Evolutionary conservation across 1,140 invertebrate genomes (phyloP), one percentile per base, ranked within the genome.

Genomic region (Caenorhabditis tropicalis): DNA sequence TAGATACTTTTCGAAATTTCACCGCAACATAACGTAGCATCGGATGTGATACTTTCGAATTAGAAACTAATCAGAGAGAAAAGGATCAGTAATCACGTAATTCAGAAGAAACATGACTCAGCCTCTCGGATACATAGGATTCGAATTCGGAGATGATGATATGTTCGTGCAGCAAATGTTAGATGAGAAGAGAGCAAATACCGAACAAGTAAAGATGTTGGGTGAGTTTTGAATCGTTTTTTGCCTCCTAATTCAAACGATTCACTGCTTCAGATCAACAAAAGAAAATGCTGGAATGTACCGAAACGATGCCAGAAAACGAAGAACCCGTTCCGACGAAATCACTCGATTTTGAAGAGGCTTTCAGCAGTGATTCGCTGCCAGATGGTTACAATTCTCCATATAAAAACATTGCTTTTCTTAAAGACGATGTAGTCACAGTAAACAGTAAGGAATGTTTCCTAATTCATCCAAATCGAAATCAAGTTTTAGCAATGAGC

Each of bases 61-160:
- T n/a, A n/a, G n/a, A n/a, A n/a, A n/a, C n/a, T n/a, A 43, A 6
- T 5, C 39, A 43, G 5, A 43, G 5, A 12, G 12, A 43, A 43
- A 6, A 43, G 39, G 12, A 6, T 5, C 39, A 43, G 39, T 43
- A 43, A 43, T 43, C 12, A 5, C n/a, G n/a, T 27, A 24, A 12
- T 16, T 1, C 15, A 36, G 10, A 3, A 43, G n/a, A 39, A 24
- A 27, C 21, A 74, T 74, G 65, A 24, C 65, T 24, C 36, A 36
- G 0, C 65, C 65, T 3, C 6, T 43, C 10, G 65, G 65, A 43
- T 74, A 43, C n/a, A 74, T 74, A 3, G 65, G 65, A n/a, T 74
- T n/a, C 21, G 65, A 74, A 24, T 74, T 74, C 33, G 65, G 65
- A 7, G 65, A 74, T 74, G 65, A 74, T n/a, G 65, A 74, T 19